Conservation (phyloP, 2,888 invertebrate species). For the Philaethria dido region DNA sequence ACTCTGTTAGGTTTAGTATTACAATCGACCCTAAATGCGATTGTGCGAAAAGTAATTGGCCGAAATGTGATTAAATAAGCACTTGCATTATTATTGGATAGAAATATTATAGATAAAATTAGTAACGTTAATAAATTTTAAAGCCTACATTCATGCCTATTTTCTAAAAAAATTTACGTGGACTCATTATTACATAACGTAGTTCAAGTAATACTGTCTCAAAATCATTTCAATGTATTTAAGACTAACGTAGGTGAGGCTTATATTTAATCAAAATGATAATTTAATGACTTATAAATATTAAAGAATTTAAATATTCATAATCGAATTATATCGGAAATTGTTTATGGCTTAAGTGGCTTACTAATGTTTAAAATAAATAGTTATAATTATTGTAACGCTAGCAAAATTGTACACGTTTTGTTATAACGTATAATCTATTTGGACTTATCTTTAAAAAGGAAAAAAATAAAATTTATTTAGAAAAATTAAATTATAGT, state of each 20-base stretch:
- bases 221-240: not conserved
- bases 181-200: not conserved
- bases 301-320: slow-evolving; percentile 1
- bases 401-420: slow-evolving; percentile 22
- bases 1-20: too few relatives aligned
- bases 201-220: not conserved
- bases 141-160: not conserved
- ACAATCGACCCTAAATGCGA: too few relatives aligned
- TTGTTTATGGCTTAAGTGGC: slow-evolving; percentile 23
- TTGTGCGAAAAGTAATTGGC: too few relatives aligned
- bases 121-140: too few relatives aligned
- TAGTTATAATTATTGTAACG: slow-evolving; percentile 6
- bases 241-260: not conserved
- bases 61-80: too few relatives aligned
- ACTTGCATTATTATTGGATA: too few relatives aligned
- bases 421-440: slow-evolving; percentile 1
- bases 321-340: slow-evolving; percentile 15
- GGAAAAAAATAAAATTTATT: not conserved
- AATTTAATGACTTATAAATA: not conserved
- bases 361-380: slow-evolving; percentile 26
- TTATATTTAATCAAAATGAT: not conserved
- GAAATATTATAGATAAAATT: too few relatives aligned
- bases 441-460: not conserved
- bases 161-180: not conserved
- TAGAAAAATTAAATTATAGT: not conserved